Base-by-base conservation (phyloP, 2,888 invertebrate species). In the Phengaris arion region DNA sequence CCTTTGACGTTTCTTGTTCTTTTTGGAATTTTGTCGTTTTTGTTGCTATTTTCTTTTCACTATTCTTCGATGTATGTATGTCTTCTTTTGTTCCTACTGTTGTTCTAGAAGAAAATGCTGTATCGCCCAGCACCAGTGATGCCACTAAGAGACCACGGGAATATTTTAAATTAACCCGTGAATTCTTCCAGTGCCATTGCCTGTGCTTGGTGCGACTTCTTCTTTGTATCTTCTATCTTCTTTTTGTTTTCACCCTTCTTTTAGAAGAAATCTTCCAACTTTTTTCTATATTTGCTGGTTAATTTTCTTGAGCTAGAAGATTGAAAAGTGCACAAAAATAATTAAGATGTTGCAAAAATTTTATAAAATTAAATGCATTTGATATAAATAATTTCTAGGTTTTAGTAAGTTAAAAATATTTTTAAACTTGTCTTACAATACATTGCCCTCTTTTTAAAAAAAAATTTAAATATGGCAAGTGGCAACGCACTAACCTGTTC, bases 151-250 rank as follows among this genome's bases (percentile, higher is more conserved):
- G 95, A 94, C 92, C 95, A 95, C 95, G 95, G 95, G 95, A 88
- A 85, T 91, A 85, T 83, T 82, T 76, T 83, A 92, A 94, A 89
- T 85, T 89, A 95, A 95, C 96, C 96, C 96, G 96, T 96, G 96
- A 96, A 96, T 96, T 96, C 96, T 96, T 96, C 96, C 96, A 96
- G 96, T 96, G 96, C 96, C 96, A 96, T 96, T 96, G 95, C 95
- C 95, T 96, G 96, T 93, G 94, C 90, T 85, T 90, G 87, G 90
- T 87, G 91, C 93, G 90, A 87, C 80, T 76, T 83, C 81, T 87
- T 86, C 79, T 83, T 79, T 79, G 76, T 78, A 74, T 81, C 76
- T 78, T 81, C 77, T 77, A 75, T 74, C 64, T 77, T 54, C 75
- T 59, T 76, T 68, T 77, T 54, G 78, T 59, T 51, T 64, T 48